Base-by-base conservation (phyloP, 2,113 vertebrate genomes). In the Circaetus gallicus region DNA sequence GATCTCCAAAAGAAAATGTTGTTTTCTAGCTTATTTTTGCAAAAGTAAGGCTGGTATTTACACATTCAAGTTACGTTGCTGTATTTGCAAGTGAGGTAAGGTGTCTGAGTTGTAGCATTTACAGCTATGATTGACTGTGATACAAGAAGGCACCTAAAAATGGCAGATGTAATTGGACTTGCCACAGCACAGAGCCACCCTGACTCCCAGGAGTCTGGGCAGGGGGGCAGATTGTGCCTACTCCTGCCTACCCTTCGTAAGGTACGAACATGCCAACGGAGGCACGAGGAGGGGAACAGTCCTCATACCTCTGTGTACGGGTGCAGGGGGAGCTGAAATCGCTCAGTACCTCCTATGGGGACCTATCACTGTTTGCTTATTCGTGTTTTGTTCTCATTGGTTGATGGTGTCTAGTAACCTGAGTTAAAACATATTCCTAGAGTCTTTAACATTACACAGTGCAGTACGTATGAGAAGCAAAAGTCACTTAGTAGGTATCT, bases 181-280 rank as follows among this genome's bases (percentile, higher is more conserved):
- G 70, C 16, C 50, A 16, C 16, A 82, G 29, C 32, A 28, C 42
- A 66, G 66, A 58, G 21, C 29, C 53, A 40, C 31, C 4, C 15
- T 14, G 55, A 15, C 47, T 25, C 42, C 32, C 38, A 34, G 34
- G 31, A 67, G 10, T 7, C 43, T 26, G 26, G 4, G 14, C 31
- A 52, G 28, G 11, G 7, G 5, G 2, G 3, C 19, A 79, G 61
- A 28, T 21, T 14, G 19, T 87, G 20, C 45, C 40, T 16, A 7
- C 21, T 52, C 34, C 53, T 67, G 28, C 50, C 49, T 31, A 6
- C 53, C 25, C 21, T 43, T 29, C 17, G 66, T 58, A 66, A 45
- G 49, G 34, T n/a, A 31, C 1, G 1, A 63, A 47, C 4, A 3
- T 26, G 11, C 10, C n/a, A n/a, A 11, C 9, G 34, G 32, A 26